Conservation (phyloP, 2,888 invertebrate species). For the Phortica magna region DNA sequence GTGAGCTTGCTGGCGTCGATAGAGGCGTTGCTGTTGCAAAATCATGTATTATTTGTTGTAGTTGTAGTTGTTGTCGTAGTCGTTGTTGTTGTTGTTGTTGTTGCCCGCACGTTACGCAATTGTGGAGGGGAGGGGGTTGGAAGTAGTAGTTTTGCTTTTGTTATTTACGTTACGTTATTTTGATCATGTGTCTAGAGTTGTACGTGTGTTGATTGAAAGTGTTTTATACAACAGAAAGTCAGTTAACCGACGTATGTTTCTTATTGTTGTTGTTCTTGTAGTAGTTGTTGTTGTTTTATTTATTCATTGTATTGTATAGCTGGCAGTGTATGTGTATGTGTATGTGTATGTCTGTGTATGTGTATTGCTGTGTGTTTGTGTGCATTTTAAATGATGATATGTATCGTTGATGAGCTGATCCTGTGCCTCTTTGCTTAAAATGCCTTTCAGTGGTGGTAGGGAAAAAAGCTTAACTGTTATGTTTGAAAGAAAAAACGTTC, state of each 20-base stretch:
- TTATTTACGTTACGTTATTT: constrained; percentile 70
- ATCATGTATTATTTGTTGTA: neutral
- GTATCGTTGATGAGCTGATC: constrained; percentile 40
- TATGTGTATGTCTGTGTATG: constrained; percentile 38
- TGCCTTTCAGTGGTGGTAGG: constrained; percentile 38
- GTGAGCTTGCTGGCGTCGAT: constrained; percentile 76
- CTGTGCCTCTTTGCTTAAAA: constrained; percentile 35
- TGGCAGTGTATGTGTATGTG: constrained; percentile 15
- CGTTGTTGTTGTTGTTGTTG: constrained; percentile 53
- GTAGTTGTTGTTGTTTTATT: constrained; percentile 56
- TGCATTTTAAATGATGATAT: constrained; percentile 30
- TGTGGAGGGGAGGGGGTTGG: constrained; percentile 58
- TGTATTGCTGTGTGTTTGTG: constrained; percentile 36
- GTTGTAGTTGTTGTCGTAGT: constrained; percentile 48
- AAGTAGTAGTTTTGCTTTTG: constrained; percentile 75
- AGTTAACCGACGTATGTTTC: neutral
- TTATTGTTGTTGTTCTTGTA: neutral
- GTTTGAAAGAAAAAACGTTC: no score
- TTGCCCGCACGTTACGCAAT: constrained; percentile 34
- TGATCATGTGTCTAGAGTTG: constrained; percentile 53
- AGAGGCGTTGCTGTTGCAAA: constrained; percentile 73
- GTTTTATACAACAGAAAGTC: neutral
- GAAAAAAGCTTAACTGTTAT: neutral
- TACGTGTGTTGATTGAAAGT: constrained; percentile 27
- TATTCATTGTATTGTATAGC: constrained; percentile 27